These are phyloP conservation scores for Pteropus alecto DNA, from an alignment of 2,113 vertebrate genomes.

Conservation along the genomic window DNA sequence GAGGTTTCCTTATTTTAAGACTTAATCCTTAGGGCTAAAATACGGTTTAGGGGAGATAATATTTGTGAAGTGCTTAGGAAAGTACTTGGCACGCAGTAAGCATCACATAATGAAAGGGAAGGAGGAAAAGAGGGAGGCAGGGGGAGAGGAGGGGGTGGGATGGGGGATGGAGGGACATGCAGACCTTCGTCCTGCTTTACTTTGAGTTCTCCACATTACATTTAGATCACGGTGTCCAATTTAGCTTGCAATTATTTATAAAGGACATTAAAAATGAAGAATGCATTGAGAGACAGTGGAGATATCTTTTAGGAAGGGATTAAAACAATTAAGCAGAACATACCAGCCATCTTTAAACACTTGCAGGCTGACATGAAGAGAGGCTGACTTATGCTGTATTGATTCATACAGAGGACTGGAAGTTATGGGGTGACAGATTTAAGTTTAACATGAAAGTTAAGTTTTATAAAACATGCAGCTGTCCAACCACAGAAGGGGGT, in stretches of 20 bases:
- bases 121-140: not conserved
- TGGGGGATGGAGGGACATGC: not conserved
- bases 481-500: not conserved
- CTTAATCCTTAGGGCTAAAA: not conserved
- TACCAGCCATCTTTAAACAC: not conserved
- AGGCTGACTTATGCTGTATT: not conserved
- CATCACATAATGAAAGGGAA: not conserved
- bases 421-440: not conserved
- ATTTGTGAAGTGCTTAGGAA: not conserved
- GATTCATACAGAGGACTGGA: not conserved
- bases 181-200: not conserved
- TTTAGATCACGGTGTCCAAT: not conserved
- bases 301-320: not conserved
- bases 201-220: not conserved
- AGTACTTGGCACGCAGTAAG: not conserved
- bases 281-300: not conserved
- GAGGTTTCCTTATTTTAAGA: not conserved
- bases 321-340: not conserved
- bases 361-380: not conserved
- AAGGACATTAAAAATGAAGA: not conserved
- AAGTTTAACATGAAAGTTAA: not conserved
- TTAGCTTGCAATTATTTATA: not conserved
- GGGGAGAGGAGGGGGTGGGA: rapidly evolving
- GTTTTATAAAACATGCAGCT: not conserved
- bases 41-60: not conserved